Evolutionary conservation across 2,113 vertebrate species (phyloP).

Genomic region (Apteryx owenii): DNA sequence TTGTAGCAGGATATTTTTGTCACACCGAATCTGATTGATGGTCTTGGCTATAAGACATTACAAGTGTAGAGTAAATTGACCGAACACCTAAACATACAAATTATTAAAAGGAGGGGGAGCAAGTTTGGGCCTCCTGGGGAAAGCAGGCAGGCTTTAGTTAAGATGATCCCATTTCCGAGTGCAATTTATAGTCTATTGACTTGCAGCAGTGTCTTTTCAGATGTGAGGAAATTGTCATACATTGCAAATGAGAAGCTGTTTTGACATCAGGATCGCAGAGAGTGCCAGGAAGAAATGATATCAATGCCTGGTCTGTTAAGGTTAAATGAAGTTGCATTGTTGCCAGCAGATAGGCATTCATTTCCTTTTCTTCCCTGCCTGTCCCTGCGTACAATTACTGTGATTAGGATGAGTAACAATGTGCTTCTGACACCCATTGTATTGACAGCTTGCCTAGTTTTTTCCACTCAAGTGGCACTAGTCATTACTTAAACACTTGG

Average conservation of each 20-base stretch:
- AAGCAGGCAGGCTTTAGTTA: slow-evolving; percentile 89
- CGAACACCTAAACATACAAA: slow-evolving; percentile 96
- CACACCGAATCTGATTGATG: slow-evolving; percentile 89
- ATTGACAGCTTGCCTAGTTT: slow-evolving; percentile 80
- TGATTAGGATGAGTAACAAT: slow-evolving; percentile 85
- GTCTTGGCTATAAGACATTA: slow-evolving; percentile 84
- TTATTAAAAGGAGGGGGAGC: slow-evolving; percentile 93
- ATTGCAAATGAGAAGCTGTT: slow-evolving; percentile 95
- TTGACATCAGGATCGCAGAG: slow-evolving; percentile 83
- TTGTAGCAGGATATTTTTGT: slow-evolving; percentile 85
- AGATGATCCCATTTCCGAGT: slow-evolving; percentile 88
- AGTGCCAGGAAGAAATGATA: slow-evolving; percentile 86
- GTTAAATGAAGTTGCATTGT: slow-evolving; percentile 88
- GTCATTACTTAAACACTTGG: slow-evolving; percentile 83
- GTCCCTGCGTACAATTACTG: slow-evolving; percentile 79
- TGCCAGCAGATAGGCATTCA: slow-evolving; percentile 80
- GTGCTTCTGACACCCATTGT: slow-evolving; percentile 77
- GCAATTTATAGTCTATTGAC: slow-evolving; percentile 99
- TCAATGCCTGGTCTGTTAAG: slow-evolving; percentile 82
- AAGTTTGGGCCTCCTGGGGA: slow-evolving; percentile 77
- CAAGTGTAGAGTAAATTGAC: slow-evolving; percentile 87
- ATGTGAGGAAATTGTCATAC: slow-evolving; percentile 96
- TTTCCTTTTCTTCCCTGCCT: slow-evolving; percentile 80
- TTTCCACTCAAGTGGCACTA: slow-evolving; percentile 82
- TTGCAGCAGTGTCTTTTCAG: slow-evolving; percentile 90